Evolutionary conservation across 2,888 invertebrate species (phyloP), one percentile per base, ranked within the genome.

Genomic region (Melanophora roralis): DNA sequence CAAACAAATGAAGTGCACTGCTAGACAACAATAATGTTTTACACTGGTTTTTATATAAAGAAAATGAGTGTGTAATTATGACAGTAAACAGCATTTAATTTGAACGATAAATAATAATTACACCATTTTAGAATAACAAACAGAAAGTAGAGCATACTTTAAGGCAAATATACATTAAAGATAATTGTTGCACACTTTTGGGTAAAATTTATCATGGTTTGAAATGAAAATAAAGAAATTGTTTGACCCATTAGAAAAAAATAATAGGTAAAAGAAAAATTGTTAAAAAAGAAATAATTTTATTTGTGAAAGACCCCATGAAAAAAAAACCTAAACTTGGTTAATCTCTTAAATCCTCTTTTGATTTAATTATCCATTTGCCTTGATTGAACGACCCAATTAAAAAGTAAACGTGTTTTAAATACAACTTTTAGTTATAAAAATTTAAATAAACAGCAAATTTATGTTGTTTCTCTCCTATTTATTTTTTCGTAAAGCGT

Each of bases 61-160:
- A 64, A 69, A 77, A 82, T 73, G 77, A 80, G 71, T 71, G 43
- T 73, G 74, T 80, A 74, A 80, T 75, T 67, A 73, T 74, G 77
- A 77, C 77, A 82, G 77, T 73, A 77, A 81, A 77, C 82, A 82
- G 67, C 60, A 57, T 74, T 75, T 73, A 69, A 73, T 69, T 76
- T 72, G 32, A 74, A 67, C 51, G 12, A 62, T 73, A 72, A 68
- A 73, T 62, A 74, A 67, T 40, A 65, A 43, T 43, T 19, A 45
- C 11, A 45, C n/a, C 7, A 51, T 32, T 40, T 45, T 3, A 51
- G 12, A 5, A 47, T 19, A 68, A 1, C n/a, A 40, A 19, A 21
- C 27, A 19, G 43, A 68, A 76, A 49, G 40, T 76, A 21, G 64
- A 69, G 47, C 76, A 76, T 69, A 57, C 40, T 69, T 69, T 16